Conservation (phyloP, 2,888 invertebrate genomes). For the Bombylius major region DNA sequence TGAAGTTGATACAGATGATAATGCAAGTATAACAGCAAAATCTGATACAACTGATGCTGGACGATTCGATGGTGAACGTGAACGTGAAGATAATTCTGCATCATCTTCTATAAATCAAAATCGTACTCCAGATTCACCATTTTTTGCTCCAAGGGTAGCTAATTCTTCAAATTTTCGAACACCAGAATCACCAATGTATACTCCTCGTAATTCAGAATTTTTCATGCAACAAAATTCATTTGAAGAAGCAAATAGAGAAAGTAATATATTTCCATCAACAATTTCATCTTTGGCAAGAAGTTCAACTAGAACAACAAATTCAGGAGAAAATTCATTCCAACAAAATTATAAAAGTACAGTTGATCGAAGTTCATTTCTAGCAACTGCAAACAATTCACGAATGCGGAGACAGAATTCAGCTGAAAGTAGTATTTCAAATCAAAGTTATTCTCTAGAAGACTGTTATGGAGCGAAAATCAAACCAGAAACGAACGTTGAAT, state of each 20-base stretch:
- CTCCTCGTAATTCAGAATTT: constrained; percentile 22
- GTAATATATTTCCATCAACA: constrained; percentile 3
- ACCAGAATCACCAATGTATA: constrained; percentile 19
- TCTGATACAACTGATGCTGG: constrained; percentile 63
- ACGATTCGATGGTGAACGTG: constrained; percentile 22
- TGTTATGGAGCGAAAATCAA: constrained; percentile 9
- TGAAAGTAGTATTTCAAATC: constrained; percentile 36
- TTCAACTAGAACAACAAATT: constrained; percentile 32
- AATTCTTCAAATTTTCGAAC: constrained; percentile 16
- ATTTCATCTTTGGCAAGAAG: constrained; percentile 33
- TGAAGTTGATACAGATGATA: constrained; percentile 60
- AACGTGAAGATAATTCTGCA: constrained; percentile 13
- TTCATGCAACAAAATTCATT: constrained; percentile 28
- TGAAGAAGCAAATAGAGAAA: constrained; percentile 21
- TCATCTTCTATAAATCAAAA: constrained; percentile 13
- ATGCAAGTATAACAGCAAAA: constrained; percentile 52
- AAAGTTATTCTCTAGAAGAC: constrained; percentile 33
- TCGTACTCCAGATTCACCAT: constrained; percentile 22
- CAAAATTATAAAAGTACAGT: constrained; percentile 31
- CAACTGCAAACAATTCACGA: constrained; percentile 15
- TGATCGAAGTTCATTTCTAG: constrained; percentile 25
- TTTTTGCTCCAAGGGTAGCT: constrained; percentile 18
- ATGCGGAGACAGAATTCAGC: constrained; percentile 36
- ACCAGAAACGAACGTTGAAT: constrained; percentile 18
- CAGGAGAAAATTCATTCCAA: constrained; percentile 32